Percentiles rank a stretch among this genome's conserved stretches.
Conservation (phyloP, 2,113 vertebrate genomes). For the Hyaena hyaena region DNA sequence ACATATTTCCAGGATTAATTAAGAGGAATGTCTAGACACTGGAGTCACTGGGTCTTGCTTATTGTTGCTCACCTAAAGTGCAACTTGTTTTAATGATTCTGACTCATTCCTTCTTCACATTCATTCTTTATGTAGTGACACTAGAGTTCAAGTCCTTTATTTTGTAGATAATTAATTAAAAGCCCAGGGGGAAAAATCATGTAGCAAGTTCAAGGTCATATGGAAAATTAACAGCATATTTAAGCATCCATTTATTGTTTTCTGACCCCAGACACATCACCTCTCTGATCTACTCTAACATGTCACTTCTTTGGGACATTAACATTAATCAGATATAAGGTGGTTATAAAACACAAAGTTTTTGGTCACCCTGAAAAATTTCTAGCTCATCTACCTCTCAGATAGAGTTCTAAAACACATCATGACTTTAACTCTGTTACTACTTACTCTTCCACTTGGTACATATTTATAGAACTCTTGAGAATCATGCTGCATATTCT, state of each 20-base stretch:
- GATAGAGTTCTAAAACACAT: neutral
- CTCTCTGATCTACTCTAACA: neutral
- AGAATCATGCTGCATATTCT: neutral
- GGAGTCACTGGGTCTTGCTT: slow-evolving; percentile 37
- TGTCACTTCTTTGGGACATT: neutral
- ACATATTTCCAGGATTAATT: slow-evolving; percentile 56
- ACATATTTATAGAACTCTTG: neutral
- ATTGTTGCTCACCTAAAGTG: slow-evolving; percentile 13
- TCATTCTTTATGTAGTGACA: slow-evolving; percentile 50
- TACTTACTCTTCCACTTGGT: neutral
- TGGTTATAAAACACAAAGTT: neutral
- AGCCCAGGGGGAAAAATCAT: slow-evolving; percentile 19
- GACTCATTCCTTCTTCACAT: slow-evolving; percentile 43
- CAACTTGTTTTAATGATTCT: slow-evolving; percentile 52
- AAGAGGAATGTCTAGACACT: slow-evolving; percentile 27
- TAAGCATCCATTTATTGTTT: slow-evolving; percentile 9
- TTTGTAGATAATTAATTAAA: slow-evolving; percentile 63
- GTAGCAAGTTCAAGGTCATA: neutral
- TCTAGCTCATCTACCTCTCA: neutral
- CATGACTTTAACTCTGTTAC: neutral
- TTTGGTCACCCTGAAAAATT: slow-evolving; percentile 9
- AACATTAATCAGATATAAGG: neutral
- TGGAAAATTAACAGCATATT: neutral
- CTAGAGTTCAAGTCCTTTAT: slow-evolving; percentile 4
- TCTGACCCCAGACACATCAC: neutral